Percentiles rank a stretch among this genome's conserved stretches.
Evolutionary conservation across 2,113 vertebrate species (phyloP).

Genomic region (Panthera leo): DNA sequence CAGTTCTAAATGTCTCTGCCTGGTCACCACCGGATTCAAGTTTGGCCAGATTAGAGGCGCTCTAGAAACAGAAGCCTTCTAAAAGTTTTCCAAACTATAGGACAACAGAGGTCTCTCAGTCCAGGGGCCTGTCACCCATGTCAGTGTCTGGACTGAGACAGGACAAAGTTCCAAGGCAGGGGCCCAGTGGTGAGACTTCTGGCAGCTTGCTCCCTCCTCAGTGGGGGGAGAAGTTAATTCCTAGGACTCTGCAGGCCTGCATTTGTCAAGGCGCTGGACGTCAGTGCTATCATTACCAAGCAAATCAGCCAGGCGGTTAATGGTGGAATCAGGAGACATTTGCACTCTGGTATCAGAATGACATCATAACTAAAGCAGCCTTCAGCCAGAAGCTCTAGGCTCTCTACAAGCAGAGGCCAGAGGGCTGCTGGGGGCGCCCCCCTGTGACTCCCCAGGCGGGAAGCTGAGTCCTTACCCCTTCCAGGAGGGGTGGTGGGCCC

Average conservation of each 20-base stretch:
- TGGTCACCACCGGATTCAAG: background rate
- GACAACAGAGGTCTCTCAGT: background rate
- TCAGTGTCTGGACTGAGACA: background rate
- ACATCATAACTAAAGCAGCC: conserved; percentile 94
- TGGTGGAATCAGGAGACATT: conserved; percentile 94
- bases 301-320: conserved; percentile 93
- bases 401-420: conserved; percentile 72
- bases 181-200: conserved; percentile 53
- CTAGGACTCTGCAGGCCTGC: conserved; percentile 84
- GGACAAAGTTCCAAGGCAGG: conserved; percentile 44
- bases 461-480: background rate
- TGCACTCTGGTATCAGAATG: conserved; percentile 92
- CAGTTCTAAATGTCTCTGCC: conserved; percentile 38
- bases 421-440: conserved; percentile 44
- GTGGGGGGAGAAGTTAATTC: conserved; percentile 85
- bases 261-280: conserved; percentile 89
- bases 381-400: conserved; percentile 82
- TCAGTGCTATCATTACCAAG: conserved; percentile 91
- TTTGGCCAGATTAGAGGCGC: conserved; percentile 59
- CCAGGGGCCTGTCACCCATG: background rate
- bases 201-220: conserved; percentile 73
- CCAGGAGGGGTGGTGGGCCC: background rate
- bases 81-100: conserved; percentile 75
- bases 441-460: conserved; percentile 49
- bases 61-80: conserved; percentile 68